phyloP scores from a whole-genome alignment of 2,113 vertebrate species.

The Odontesthes bonariensis region DNA sequence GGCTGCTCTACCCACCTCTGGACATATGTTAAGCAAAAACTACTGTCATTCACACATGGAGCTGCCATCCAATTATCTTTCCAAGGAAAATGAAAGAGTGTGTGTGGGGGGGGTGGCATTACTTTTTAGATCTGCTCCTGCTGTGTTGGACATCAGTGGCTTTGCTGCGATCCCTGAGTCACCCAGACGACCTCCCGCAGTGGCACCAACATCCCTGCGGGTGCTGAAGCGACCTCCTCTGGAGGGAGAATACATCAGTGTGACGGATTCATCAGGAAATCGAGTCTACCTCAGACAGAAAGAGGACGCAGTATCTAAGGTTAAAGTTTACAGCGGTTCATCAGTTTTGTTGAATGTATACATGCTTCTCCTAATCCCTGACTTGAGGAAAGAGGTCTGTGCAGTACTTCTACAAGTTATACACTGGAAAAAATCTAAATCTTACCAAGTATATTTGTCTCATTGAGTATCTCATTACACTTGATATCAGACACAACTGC shows the following conservation, averaged over 20 bases:
- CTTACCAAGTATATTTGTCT: no score
- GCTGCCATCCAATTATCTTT: no score
- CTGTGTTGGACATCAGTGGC: conserved; percentile 78
- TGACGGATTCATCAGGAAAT: conserved; percentile 88
- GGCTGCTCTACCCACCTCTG: no score
- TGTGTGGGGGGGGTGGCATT: neutral
- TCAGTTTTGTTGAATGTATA: neutral
- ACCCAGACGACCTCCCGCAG: conserved; percentile 27
- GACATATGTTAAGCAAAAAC: no score
- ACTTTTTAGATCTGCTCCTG: conserved; percentile 46
- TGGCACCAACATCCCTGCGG: neutral
- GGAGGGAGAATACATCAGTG: conserved; percentile 91
- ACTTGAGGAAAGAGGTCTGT: no score
- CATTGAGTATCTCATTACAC: no score
- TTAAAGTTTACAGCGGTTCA: conserved; percentile 8
- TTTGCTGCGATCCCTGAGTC: conserved; percentile 65
- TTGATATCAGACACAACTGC: no score
- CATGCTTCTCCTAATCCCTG: neutral
- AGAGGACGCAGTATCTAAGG: conserved; percentile 76
- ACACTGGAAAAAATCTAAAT: no score
- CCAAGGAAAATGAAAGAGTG: neutral
- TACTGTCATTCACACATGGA: no score
- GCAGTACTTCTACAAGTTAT: no score
- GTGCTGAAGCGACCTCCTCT: conserved; percentile 88
- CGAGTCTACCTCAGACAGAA: conserved; percentile 89